These are phyloP conservation scores for Melinopterus prodromus DNA, from an alignment of 2,888 invertebrate genomes.

Conservation along the genomic window DNA sequence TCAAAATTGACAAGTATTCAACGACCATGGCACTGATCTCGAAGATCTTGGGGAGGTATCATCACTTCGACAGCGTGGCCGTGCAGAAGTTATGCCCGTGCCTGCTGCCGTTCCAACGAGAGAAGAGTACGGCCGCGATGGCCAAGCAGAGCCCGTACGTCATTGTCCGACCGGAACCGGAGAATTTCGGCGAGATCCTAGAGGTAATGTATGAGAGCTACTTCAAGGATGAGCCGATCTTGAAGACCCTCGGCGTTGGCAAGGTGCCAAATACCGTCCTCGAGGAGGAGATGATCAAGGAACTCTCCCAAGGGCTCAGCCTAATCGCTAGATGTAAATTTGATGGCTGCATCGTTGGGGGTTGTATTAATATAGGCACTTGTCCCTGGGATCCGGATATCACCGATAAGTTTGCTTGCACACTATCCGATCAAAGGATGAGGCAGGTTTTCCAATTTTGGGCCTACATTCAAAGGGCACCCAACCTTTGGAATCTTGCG, in stretches of 20 bases:
- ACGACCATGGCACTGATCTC: slow-evolving; percentile 19
- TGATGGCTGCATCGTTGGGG: slow-evolving; percentile 59
- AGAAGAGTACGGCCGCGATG: not conserved
- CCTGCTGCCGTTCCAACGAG: not conserved
- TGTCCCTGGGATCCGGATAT: slow-evolving; percentile 64
- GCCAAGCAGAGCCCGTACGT: slow-evolving; percentile 45
- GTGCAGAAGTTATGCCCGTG: not conserved
- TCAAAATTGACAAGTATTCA: not conserved
- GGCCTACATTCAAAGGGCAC: slow-evolving; percentile 62
- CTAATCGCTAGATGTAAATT: slow-evolving; percentile 58
- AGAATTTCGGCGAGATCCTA: slow-evolving; percentile 60
- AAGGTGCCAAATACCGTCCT: slow-evolving; percentile 57
- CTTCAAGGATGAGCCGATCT: slow-evolving; percentile 66
- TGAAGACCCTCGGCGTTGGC: slow-evolving; percentile 61
- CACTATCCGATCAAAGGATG: slow-evolving; percentile 58
- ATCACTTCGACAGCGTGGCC: not conserved
- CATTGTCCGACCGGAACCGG: slow-evolving; percentile 58
- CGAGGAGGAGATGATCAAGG: slow-evolving; percentile 58
- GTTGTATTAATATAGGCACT: slow-evolving; percentile 61
- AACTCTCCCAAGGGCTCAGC: slow-evolving; percentile 56
- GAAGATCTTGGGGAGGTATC: slow-evolving; percentile 6
- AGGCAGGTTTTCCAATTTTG: slow-evolving; percentile 63
- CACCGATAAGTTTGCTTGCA: slow-evolving; percentile 64
- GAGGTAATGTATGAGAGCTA: slow-evolving; percentile 63
- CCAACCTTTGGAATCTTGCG: slow-evolving; percentile 56